phyloP scores from a whole-genome alignment of 2,113 vertebrate species.

The Bufo gargarizans region DNA sequence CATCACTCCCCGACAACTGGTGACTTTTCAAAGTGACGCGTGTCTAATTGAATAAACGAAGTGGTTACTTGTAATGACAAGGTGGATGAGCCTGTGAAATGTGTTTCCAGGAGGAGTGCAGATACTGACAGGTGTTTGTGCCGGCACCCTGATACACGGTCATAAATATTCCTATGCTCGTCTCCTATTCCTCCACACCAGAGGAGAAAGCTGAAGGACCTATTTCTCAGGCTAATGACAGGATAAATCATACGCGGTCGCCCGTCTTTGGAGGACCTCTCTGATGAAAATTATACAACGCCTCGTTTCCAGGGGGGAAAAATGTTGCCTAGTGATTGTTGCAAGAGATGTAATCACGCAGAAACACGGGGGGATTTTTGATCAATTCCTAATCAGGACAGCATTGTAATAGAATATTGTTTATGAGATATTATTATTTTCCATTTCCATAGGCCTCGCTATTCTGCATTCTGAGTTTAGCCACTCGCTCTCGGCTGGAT shows the following conservation, averaged over 20 bases:
- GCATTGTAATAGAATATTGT: slow-evolving; percentile 66
- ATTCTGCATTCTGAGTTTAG: slow-evolving; percentile 64
- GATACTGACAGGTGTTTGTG: slow-evolving; percentile 72
- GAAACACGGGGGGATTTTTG: slow-evolving; percentile 60
- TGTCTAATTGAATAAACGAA: slow-evolving; percentile 78
- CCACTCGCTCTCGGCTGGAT: slow-evolving; percentile 32
- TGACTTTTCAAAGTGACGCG: slow-evolving; percentile 70
- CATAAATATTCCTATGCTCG: slow-evolving; percentile 80
- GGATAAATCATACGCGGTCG: slow-evolving; percentile 81
- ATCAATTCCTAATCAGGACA: slow-evolving; percentile 65
- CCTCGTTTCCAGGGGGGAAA: slow-evolving; percentile 71
- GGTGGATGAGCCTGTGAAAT: slow-evolving; percentile 68
- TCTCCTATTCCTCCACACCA: slow-evolving; percentile 76
- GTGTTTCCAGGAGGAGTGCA: slow-evolving; percentile 62
- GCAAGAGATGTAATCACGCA: slow-evolving; percentile 71
- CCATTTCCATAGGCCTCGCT: slow-evolving; percentile 63
- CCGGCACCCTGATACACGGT: slow-evolving; percentile 68
- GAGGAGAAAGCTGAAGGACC: slow-evolving; percentile 79
- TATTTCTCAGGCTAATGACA: slow-evolving; percentile 82
- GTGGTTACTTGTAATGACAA: slow-evolving; percentile 71
- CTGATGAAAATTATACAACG: slow-evolving; percentile 76
- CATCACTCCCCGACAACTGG: slow-evolving; percentile 69
- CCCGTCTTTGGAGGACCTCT: slow-evolving; percentile 70
- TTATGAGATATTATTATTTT: slow-evolving; percentile 66
- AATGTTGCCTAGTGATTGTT: slow-evolving; percentile 72